Evolutionary conservation across 2,113 vertebrate species (phyloP).

Genomic region (Megalops atlanticus): DNA sequence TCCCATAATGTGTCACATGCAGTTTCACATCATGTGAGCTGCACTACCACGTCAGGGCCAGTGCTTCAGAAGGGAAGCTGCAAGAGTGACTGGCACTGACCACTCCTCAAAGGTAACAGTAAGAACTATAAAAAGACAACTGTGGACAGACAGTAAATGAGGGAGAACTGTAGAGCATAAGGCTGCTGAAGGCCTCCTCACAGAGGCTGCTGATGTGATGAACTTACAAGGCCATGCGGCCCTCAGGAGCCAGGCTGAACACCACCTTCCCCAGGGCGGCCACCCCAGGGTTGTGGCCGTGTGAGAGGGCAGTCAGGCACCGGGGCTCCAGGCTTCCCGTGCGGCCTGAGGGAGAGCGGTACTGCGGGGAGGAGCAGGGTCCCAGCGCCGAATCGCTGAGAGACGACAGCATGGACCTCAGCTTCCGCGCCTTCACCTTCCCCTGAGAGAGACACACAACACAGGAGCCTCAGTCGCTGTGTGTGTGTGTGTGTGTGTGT

Average conservation of each 20-base stretch:
- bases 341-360: conserved; percentile 73
- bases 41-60: too few species aligned
- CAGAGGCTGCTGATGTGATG: neutral
- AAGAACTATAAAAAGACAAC: too few species aligned
- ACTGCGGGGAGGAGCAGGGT: conserved; percentile 76
- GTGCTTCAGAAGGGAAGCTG: too few species aligned
- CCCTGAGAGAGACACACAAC: conserved; percentile 66
- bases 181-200: too few species aligned
- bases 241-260: conserved; percentile 85
- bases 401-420: conserved; percentile 80
- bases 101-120: too few species aligned
- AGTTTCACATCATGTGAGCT: too few species aligned
- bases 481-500: too few species aligned
- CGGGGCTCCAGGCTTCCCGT: conserved; percentile 70
- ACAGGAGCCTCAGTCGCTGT: too few species aligned
- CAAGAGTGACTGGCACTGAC: too few species aligned
- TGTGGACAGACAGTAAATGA: too few species aligned
- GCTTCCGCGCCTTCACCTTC: conserved; percentile 81
- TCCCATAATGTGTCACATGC: too few species aligned
- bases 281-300: conserved; percentile 73
- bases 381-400: conserved; percentile 75
- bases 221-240: conserved; percentile 88
- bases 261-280: conserved; percentile 86
- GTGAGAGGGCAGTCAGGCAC: conserved; percentile 65
- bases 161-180: neutral